Evolutionary conservation across 2,888 invertebrate genomes (phyloP), one percentile per base, ranked within the genome.

Genomic region (Myathropa florea): DNA sequence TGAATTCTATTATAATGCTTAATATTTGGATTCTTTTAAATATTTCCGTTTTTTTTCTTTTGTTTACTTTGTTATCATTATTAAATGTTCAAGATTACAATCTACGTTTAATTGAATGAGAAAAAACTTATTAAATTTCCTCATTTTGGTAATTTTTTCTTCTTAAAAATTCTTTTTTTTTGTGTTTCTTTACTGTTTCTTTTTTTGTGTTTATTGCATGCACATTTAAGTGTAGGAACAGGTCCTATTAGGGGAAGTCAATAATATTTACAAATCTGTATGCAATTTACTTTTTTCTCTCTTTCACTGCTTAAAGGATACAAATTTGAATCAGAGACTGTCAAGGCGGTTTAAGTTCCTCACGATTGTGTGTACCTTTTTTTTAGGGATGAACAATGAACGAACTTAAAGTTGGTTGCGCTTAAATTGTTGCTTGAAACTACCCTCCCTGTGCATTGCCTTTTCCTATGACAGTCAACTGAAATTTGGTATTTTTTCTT

Each of bases 231-330:
- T 60, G 30, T 63, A 61, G 33, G 61, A 73, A 63, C 61, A 53
- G 53, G 46, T 46, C 46, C 46, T 46, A 6, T 18, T 46, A 7
- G 18, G 46, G 18, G 7, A 46, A 18, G n/a, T 46, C 18, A 46
- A 46, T n/a, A 46, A 46, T 84, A 80, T 84, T 63, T 84, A 80
- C 81, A 84, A 67, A 76, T 72, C 71, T 71, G 67, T 70, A 39
- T 65, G 65, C 61, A 21, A 64, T 70, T 36, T 36, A 14, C 36
- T 14, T 14, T 14, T 46, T 1, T 18, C 6, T 46, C 18, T 46
- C 46, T 18, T 46, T 18, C 18, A 18, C 46, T 46, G 7, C 46
- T 18, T 6, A 46, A 18, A 6, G 14, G 39, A 39, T 39, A n/a
- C 39, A 39, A n/a, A 39, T n/a, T n/a, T 46, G 46, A 46, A 46